A percentile compares a stretch with the other conserved stretches of the same genome.
phyloP scores from a whole-genome alignment of 2,113 vertebrate genomes.

The Rhinolophus sinicus region DNA sequence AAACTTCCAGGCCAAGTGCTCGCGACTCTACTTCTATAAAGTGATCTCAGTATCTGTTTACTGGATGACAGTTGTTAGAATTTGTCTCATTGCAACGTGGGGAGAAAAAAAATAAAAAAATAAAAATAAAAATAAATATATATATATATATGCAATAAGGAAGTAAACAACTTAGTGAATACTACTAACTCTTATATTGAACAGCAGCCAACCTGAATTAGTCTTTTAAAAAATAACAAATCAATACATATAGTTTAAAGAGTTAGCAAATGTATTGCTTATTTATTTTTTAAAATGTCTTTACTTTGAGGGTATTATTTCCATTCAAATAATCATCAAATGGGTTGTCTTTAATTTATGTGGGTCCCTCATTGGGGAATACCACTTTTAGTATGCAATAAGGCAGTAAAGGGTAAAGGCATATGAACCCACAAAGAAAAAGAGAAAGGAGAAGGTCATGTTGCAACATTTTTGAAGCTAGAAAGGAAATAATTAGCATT shows the following conservation, averaged over 20 bases:
- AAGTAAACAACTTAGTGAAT: not conserved
- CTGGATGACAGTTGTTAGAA: not conserved
- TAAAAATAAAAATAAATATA: too few relatives aligned
- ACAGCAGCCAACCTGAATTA: not conserved
- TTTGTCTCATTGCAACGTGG: not conserved
- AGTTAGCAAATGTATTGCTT: not conserved
- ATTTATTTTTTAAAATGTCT: not conserved
- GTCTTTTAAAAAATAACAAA: not conserved
- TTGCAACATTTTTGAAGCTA: not conserved
- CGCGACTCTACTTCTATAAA: too few relatives aligned
- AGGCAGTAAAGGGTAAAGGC: not conserved
- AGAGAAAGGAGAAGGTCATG: not conserved
- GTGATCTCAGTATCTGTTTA: not conserved
- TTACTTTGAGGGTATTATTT: not conserved
- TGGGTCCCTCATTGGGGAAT: not conserved
- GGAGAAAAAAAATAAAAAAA: too few relatives aligned
- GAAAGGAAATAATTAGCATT: not conserved
- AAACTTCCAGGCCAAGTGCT: not conserved
- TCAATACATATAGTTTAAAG: not conserved
- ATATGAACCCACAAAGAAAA: not conserved
- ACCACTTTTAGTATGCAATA: not conserved
- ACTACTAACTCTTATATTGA: not conserved
- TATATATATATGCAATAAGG: not conserved
- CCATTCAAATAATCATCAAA: not conserved
- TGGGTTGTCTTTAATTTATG: not conserved